Conservation (phyloP, 2,888 invertebrate genomes). For the Chrysolina haemoptera region DNA sequence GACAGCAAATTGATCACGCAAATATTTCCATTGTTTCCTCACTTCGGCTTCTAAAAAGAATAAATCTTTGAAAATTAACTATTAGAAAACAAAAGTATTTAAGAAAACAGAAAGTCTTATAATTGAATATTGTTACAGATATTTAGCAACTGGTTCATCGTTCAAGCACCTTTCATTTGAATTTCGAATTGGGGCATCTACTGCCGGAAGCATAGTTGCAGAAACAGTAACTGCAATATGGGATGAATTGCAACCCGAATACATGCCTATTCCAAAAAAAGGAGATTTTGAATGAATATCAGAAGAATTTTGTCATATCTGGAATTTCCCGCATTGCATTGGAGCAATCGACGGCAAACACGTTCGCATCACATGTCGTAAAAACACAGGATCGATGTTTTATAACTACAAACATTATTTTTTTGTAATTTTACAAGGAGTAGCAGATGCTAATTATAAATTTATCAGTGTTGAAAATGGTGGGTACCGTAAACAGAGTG, state of each 20-base stretch:
- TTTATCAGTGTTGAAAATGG: constrained; percentile 1
- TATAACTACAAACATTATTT: constrained; percentile 3
- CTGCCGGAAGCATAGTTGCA: not conserved
- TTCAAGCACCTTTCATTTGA: not conserved
- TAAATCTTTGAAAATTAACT: not conserved
- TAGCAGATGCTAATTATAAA: constrained; percentile 25
- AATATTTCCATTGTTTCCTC: constrained; percentile 27
- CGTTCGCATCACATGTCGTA: not conserved
- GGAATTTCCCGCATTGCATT: constrained; percentile 27
- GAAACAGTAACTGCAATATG: constrained; percentile 13
- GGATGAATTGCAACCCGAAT: constrained; percentile 11
- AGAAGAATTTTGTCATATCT: constrained; percentile 2
- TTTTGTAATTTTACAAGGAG: constrained; percentile 22
- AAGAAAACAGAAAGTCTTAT: constrained; percentile 35
- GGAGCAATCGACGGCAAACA: constrained; percentile 24
- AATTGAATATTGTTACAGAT: constrained; percentile 54
- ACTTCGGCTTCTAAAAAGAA: not conserved
- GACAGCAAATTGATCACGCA: constrained; percentile 35
- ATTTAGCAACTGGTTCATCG: constrained; percentile 55
- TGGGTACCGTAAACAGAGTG: constrained; percentile 25
- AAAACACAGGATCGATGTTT: not conserved
- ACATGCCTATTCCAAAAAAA: constrained; percentile 19
- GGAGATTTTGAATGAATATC: constrained; percentile 3
- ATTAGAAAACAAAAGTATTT: not conserved
- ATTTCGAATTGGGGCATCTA: constrained; percentile 48